Evolutionary conservation across 2,113 vertebrate species (phyloP), one percentile per base, ranked within the genome.

Genomic region (Chelonoidis abingdonii): DNA sequence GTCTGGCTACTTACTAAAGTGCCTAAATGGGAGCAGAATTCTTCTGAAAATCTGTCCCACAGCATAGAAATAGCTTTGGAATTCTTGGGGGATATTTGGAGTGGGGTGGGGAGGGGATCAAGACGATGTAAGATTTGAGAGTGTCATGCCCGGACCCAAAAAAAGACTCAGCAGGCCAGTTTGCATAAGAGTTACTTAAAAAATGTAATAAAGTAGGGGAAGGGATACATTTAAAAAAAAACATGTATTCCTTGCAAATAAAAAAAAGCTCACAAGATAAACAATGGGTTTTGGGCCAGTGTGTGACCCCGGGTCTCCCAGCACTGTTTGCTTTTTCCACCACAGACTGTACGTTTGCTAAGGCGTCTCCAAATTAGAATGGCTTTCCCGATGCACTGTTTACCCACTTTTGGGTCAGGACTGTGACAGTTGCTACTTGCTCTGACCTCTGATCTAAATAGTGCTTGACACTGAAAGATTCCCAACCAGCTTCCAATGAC

Each of bases 161-260:
- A 10, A 16, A 41, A 69, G 56, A 1, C 14, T 27, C 13, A 21
- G 9, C 17, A 41, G 52, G 31, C 14, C 38, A 82, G 29, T 94
- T 96, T 84, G 72, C 80, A 83, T 52, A 82, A 84, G n/a, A 89
- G 17, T 69, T 84, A 88, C 80, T 50, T 94, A 92, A 95, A 94
- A 94, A 94, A 11, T 84, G 93, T n/a, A 69, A n/a, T n/a, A 59
- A 65, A 65, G 31, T n/a, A 8, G 65, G 17, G 65, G 31, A 69
- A n/a, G 35, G 35, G 8, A 9, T 69, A n/a, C 65, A n/a, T n/a
- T 69, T 52, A 10, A 44, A 69, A 87, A 85, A 89, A 44, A 44
- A 3, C 22, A 6, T 41, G 41, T 78, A 83, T 4, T 44, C 25
- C 52, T 86, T 86, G 56, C 35, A 93, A 86, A 89, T 2, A 57